These are phyloP conservation scores for Nothocercus nigrocapillus DNA, from an alignment of 2,113 vertebrate genomes.

Conservation along the genomic window DNA sequence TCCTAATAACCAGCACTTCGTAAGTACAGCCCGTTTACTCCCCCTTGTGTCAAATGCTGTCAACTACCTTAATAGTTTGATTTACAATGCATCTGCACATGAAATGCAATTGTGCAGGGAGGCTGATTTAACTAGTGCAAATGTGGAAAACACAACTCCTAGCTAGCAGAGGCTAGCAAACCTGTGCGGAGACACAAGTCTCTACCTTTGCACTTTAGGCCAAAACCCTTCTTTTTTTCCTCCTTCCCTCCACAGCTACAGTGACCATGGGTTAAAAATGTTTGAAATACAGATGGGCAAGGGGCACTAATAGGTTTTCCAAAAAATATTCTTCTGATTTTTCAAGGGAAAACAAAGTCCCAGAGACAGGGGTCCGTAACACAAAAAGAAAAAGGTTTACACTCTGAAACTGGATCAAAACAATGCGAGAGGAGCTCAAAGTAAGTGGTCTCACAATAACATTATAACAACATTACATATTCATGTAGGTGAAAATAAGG, in stretches of 20 bases:
- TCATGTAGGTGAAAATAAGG: background rate
- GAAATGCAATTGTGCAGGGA: background rate
- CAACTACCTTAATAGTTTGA: background rate
- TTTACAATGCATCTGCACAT: background rate
- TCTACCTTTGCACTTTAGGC: background rate
- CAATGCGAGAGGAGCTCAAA: background rate
- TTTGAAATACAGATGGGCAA: background rate
- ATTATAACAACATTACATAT: background rate
- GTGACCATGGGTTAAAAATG: background rate
- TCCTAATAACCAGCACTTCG: background rate
- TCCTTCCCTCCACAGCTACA: background rate
- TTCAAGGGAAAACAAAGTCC: background rate
- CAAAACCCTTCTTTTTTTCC: background rate
- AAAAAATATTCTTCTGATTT: background rate
- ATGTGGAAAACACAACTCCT: background rate
- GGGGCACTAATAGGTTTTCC: background rate
- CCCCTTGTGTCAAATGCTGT: slow-evolving; percentile 40
- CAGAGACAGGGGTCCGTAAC: background rate
- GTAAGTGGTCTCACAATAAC: background rate
- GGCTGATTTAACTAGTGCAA: background rate
- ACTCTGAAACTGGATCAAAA: background rate
- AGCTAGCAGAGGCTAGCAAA: background rate
- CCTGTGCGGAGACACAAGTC: too few species aligned
- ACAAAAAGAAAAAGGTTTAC: background rate
- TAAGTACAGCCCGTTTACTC: slow-evolving; percentile 23